phyloP scores from a whole-genome alignment of 1,140 invertebrate genomes.

The Sycophaga agraensis region DNA sequence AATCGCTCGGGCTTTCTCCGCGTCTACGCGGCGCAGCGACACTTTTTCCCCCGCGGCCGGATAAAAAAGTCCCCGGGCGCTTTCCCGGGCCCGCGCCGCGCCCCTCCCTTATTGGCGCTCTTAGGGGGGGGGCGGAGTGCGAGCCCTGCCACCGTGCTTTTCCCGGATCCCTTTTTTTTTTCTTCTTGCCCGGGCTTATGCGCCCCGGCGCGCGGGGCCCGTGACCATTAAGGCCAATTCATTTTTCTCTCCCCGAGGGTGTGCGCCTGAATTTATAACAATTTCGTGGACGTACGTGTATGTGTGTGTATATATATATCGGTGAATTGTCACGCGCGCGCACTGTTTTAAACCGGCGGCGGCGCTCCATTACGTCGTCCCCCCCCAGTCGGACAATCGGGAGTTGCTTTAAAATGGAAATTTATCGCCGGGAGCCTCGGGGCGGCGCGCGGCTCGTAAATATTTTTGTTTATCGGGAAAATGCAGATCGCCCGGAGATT shows the following conservation, averaged over 20 bases:
- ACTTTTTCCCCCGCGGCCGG: slow-evolving; percentile 10
- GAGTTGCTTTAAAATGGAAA: slow-evolving; percentile 2
- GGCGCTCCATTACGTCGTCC: too few species aligned
- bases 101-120: background rate
- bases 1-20: too few species aligned
- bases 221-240: slow-evolving; percentile 6
- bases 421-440: too few species aligned
- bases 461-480: too few species aligned
- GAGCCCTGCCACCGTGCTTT: background rate
- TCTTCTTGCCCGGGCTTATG: background rate
- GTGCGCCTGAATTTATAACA: slow-evolving; percentile 7
- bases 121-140: too few species aligned
- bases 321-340: slow-evolving; percentile 6
- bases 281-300: too few species aligned
- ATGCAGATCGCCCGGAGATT: too few species aligned
- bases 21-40: too few species aligned
- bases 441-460: slow-evolving; percentile 20
- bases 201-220: background rate
- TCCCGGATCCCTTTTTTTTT: background rate
- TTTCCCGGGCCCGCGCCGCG: background rate
- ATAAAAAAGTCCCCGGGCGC: slow-evolving; percentile 10
- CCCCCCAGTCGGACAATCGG: background rate
- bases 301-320: too few species aligned
- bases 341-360: background rate
- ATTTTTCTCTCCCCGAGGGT: slow-evolving; percentile 6